A percentile compares a stretch with the other conserved stretches of the same genome.
phyloP scores from a whole-genome alignment of 2,888 invertebrate species.

The Chironomus riparius region DNA sequence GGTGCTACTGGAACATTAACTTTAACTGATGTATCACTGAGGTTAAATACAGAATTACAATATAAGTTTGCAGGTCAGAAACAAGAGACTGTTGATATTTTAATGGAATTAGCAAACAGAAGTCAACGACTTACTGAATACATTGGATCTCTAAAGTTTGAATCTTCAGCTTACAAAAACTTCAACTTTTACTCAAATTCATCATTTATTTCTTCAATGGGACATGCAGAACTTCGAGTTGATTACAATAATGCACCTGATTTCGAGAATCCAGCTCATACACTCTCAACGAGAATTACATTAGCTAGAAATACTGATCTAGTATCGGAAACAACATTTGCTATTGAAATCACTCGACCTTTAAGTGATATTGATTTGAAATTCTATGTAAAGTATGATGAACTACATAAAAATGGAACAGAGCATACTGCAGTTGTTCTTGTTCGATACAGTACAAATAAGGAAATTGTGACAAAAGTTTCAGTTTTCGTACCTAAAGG shows the following conservation, averaged over 20 bases:
- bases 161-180: slow-evolving; percentile 66
- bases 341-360: slow-evolving; percentile 54
- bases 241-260: slow-evolving; percentile 60
- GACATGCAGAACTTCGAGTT: slow-evolving; percentile 61
- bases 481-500: slow-evolving; percentile 57
- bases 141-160: slow-evolving; percentile 56
- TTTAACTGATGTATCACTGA: slow-evolving; percentile 37
- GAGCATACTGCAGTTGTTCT: slow-evolving; percentile 47
- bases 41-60: slow-evolving; percentile 39
- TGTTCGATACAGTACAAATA: slow-evolving; percentile 50
- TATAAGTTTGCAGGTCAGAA: slow-evolving; percentile 42
- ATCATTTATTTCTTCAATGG: slow-evolving; percentile 56
- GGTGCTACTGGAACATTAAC: slow-evolving; percentile 64
- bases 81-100: slow-evolving; percentile 43
- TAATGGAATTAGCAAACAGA: slow-evolving; percentile 45
- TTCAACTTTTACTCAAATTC: slow-evolving; percentile 58
- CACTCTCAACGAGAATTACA: slow-evolving; percentile 51
- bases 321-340: slow-evolving; percentile 52
- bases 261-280: slow-evolving; percentile 47
- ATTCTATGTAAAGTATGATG: slow-evolving; percentile 45
- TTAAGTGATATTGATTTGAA: slow-evolving; percentile 58
- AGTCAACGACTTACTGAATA: slow-evolving; percentile 36
- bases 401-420: slow-evolving; percentile 44
- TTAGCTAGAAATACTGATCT: slow-evolving; percentile 53
- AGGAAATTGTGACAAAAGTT: slow-evolving; percentile 50